Conservation (phyloP, 2,113 vertebrate species). For the Tichodroma muraria region DNA sequence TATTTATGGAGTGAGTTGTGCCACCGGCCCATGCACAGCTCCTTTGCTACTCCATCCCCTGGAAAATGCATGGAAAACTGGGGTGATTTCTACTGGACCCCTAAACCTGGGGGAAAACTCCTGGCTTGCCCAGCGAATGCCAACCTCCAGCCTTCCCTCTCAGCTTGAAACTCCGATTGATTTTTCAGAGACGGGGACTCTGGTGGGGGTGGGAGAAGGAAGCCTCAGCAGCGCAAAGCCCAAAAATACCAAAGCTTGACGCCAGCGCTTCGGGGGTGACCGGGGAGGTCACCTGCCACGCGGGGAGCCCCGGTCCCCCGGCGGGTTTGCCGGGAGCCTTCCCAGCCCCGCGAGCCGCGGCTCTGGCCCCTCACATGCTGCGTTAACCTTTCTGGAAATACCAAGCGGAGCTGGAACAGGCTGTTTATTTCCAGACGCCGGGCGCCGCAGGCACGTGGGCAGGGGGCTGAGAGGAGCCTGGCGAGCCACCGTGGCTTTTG, state of each 20-base stretch:
- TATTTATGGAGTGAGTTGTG: background rate
- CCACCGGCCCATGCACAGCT: rapidly evolving
- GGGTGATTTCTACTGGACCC: background rate
- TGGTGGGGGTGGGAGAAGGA: background rate
- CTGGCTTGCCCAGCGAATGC: rapidly evolving
- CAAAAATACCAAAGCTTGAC: background rate
- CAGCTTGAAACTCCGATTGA: background rate
- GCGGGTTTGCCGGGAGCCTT: background rate
- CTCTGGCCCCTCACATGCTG: background rate
- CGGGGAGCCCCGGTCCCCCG: background rate
- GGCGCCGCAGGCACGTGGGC: background rate
- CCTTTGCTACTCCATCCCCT: background rate
- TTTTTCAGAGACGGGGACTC: background rate
- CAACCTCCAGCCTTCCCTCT: background rate
- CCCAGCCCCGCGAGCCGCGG: background rate
- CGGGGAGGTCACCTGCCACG: background rate
- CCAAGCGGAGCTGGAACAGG: constrained; percentile 16
- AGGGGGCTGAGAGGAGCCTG: constrained; percentile 9
- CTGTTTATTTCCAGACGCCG: background rate
- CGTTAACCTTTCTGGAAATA: constrained; percentile 29
- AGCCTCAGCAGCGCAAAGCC: background rate
- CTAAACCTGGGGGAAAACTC: background rate
- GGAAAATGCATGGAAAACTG: background rate
- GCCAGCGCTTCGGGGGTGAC: rapidly evolving
- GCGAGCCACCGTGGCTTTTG: background rate